A percentile compares a stretch with the other conserved stretches of the same genome.
Evolutionary conservation across 2,797 vertebrate species (phyloP).

Genomic region (Chromobotia macracanthus): DNA sequence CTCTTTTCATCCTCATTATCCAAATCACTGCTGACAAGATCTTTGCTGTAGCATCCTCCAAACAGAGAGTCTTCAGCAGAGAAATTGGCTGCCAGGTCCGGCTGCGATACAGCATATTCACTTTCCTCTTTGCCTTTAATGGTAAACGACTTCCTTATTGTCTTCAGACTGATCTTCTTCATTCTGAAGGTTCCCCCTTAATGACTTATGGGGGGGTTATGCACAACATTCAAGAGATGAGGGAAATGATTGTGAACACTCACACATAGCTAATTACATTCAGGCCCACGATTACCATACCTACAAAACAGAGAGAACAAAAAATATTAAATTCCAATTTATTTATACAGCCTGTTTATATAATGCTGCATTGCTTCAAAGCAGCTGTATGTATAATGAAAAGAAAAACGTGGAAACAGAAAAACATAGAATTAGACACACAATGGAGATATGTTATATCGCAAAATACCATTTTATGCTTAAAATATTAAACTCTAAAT

Average conservation of each 20-base stretch:
- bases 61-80: constrained; percentile 84
- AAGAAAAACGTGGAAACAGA: no score
- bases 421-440: no score
- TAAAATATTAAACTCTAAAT: no score
- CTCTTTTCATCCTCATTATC: constrained; percentile 78
- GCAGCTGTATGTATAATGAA: no score
- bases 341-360: no score
- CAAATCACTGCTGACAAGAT: constrained; percentile 78
- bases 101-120: constrained; percentile 80
- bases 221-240: constrained; percentile 41
- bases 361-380: no score
- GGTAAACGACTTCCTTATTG: constrained; percentile 87
- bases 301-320: constrained; percentile 37
- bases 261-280: constrained; percentile 51
- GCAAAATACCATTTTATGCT: neutral
- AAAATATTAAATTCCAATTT: no score
- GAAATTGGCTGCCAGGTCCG: constrained; percentile 78
- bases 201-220: constrained; percentile 37
- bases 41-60: constrained; percentile 83
- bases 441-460: no score
- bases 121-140: constrained; percentile 87
- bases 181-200: constrained; percentile 75
- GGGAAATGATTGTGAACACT: constrained; percentile 35
- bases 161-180: constrained; percentile 92
- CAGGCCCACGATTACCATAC: constrained; percentile 7